phyloP scores from a whole-genome alignment of 2,888 invertebrate species.

The Falcaria lacertinaria region DNA sequence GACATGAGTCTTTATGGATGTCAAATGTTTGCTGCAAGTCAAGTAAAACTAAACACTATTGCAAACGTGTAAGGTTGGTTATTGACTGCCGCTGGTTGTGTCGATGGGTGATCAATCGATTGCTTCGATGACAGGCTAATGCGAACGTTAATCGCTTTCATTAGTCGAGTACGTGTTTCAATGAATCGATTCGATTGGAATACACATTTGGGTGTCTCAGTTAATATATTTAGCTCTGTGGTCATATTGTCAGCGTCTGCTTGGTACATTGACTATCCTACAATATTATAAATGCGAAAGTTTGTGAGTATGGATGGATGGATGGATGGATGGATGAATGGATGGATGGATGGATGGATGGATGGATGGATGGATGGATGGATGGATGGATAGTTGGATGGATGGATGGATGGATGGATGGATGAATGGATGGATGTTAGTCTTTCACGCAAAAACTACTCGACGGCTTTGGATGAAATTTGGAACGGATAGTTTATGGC shows the following conservation, averaged over 20 bases:
- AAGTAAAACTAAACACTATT: background rate
- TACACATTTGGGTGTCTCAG: slow-evolving; percentile 30
- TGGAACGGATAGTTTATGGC: too few species aligned
- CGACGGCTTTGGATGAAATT: too few species aligned
- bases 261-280: background rate
- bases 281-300: too few species aligned
- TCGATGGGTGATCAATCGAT: slow-evolving; percentile 47
- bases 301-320: too few species aligned
- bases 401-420: too few species aligned
- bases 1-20: background rate
- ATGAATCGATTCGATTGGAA: slow-evolving; percentile 43
- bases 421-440: too few species aligned
- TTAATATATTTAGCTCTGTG: background rate
- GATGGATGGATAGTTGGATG: too few species aligned
- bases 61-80: slow-evolving; percentile 10
- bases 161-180: slow-evolving; percentile 41
- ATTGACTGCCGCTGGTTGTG: slow-evolving; percentile 9
- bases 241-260: background rate
- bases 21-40: background rate
- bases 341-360: too few species aligned
- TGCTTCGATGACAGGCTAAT: slow-evolving; percentile 56
- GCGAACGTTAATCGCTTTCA: slow-evolving; percentile 60
- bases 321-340: too few species aligned
- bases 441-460: too few species aligned
- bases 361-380: too few species aligned